These are phyloP conservation scores for Mamestra brassicae DNA, from an alignment of 2,888 invertebrate genomes.

Conservation along the genomic window DNA sequence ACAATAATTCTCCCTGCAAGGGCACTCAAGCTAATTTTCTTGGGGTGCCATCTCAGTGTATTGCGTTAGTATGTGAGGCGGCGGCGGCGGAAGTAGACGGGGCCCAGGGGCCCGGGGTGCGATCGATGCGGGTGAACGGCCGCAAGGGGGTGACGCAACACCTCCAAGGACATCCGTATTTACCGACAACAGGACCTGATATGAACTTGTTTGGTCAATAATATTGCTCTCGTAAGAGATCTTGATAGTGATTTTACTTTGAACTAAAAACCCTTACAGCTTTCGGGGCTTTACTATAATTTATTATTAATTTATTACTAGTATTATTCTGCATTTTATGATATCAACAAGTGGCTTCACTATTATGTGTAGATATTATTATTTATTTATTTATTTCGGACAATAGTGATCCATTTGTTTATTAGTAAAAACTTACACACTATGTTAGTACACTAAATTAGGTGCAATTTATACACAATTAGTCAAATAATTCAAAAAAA, in stretches of 20 bases:
- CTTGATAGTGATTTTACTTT: conserved; percentile 10
- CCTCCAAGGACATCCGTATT: conserved; percentile 69
- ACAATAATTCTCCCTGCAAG: neutral
- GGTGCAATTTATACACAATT: no score
- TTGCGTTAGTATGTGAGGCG: conserved; percentile 49
- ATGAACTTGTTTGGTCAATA: conserved; percentile 46
- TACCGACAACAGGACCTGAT: conserved; percentile 57
- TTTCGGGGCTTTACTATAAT: neutral
- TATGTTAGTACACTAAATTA: no score
- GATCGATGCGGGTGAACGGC: conserved; percentile 76
- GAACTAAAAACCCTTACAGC: neutral
- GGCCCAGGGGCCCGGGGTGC: conserved; percentile 40
- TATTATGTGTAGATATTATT: neutral
- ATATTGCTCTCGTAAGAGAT: conserved; percentile 23
- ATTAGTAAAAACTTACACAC: no score
- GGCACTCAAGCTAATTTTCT: conserved; percentile 12
- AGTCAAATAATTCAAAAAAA: no score
- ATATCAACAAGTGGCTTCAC: neutral
- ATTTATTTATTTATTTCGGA: no score
- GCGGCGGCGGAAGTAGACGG: conserved; percentile 58
- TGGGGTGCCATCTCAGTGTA: conserved; percentile 48
- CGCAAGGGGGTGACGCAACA: conserved; percentile 61
- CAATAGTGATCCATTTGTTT: no score
- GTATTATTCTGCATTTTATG: neutral
- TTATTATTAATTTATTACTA: neutral